A percentile compares a stretch with the other conserved stretches of the same genome.
Evolutionary conservation across 92 coral and sea anemone species (phyloP).

Genomic region (Scolanthus callimorphus): DNA sequence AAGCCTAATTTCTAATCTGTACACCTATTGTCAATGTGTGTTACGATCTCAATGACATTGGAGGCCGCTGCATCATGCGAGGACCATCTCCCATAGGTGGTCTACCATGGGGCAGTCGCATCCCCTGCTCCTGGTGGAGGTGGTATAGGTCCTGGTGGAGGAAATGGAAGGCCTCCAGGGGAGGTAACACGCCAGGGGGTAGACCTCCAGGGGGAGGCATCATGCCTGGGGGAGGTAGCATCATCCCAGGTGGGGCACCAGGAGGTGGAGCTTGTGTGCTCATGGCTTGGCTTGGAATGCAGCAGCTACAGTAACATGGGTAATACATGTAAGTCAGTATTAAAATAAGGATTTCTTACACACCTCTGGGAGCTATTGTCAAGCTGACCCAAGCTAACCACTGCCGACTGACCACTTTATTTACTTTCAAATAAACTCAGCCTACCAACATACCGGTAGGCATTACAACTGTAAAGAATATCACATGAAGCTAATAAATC

Average conservation of each 20-base stretch:
- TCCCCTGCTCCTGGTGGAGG: conserved; percentile 78
- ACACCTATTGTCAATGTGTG: not conserved
- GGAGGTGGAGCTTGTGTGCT: conserved; percentile 41
- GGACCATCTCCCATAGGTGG: conserved; percentile 38
- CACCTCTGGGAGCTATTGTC: no score
- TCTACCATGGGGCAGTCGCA: conserved; percentile 59
- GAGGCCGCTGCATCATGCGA: conserved; percentile 18
- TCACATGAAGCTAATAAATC: not conserved
- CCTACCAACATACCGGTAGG: no score
- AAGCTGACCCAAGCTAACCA: no score
- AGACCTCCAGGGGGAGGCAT: conserved; percentile 96
- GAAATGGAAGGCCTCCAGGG: conserved; percentile 89
- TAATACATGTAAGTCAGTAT: not conserved
- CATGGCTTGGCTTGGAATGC: conserved; percentile 84
- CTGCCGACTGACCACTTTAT: no score
- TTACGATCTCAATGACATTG: conserved; percentile 16
- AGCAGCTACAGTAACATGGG: conserved; percentile 57
- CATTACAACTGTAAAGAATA: not conserved
- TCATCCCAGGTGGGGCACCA: conserved; percentile 68
- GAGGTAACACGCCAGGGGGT: conserved; percentile 80
- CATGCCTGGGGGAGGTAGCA: conserved; percentile 90
- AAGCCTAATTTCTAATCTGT: not conserved
- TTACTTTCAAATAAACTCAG: no score
- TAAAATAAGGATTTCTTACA: not conserved
- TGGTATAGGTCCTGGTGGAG: conserved; percentile 86